phyloP scores from a whole-genome alignment of 2,888 invertebrate genomes.

The Sphaerophoria taeniata region DNA sequence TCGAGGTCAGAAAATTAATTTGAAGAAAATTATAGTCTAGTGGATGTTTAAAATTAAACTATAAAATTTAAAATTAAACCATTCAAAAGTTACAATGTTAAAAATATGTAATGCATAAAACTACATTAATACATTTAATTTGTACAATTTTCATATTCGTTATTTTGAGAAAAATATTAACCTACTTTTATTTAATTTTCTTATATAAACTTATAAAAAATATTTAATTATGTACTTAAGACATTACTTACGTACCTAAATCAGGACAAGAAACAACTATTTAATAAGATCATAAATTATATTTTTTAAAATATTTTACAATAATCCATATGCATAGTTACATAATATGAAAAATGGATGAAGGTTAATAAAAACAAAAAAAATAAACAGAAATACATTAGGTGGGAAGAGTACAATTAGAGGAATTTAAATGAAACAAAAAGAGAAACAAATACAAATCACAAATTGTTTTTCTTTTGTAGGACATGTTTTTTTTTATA shows the following conservation, averaged over 20 bases:
- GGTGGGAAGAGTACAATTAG: conserved; percentile 34
- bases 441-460: conserved; percentile 33
- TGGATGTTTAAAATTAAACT: no score
- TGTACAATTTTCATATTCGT: conserved; percentile 46
- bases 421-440: neutral
- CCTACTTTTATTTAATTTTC: conserved; percentile 4
- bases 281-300: no score
- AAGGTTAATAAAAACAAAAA: neutral
- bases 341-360: neutral
- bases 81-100: neutral
- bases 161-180: conserved; percentile 16
- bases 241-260: neutral
- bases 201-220: conserved; percentile 20
- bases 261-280: no score
- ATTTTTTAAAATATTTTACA: neutral
- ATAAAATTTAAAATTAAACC: no score
- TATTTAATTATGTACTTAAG: conserved; percentile 2
- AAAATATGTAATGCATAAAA: conserved; percentile 55
- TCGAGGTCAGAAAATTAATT: no score
- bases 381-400: neutral
- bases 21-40: no score
- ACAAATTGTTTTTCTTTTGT: conserved; percentile 7
- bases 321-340: conserved; percentile 10
- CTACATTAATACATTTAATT: conserved; percentile 61
- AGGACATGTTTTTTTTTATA: conserved; percentile 27